Conservation (phyloP, 2,113 vertebrate species). For the Aix galericulata region DNA sequence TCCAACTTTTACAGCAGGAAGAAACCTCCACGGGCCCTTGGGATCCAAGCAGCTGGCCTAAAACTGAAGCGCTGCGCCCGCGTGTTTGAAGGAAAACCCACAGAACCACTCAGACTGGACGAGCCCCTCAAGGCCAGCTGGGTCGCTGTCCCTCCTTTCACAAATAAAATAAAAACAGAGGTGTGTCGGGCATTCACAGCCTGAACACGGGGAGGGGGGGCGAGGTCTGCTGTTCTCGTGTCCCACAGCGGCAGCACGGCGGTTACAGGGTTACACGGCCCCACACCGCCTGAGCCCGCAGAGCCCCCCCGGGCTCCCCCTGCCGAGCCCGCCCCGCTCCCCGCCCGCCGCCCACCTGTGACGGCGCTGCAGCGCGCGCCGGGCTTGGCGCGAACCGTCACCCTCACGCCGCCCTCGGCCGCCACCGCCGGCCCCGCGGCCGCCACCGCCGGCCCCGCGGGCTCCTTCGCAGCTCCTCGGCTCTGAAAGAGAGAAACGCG, state of each 20-base stretch:
- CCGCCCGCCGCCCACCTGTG: slow-evolving; percentile 16
- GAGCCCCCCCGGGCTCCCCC: no score
- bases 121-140: no score
- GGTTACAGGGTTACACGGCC: no score
- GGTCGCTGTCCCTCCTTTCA: no score
- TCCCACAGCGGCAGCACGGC: no score
- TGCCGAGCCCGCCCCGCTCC: no score
- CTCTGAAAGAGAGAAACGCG: background rate
- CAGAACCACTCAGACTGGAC: no score
- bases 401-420: slow-evolving; percentile 72
- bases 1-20: rapidly evolving
- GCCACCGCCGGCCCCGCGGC: background rate
- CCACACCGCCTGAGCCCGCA: no score
- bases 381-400: slow-evolving; percentile 87
- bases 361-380: slow-evolving; percentile 81
- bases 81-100: rapidly evolving
- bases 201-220: no score
- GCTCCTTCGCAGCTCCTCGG: background rate
- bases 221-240: no score
- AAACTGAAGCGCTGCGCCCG: rapidly evolving
- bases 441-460: background rate
- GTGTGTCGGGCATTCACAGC: no score
- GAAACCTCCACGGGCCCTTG: rapidly evolving
- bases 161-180: no score
- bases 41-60: rapidly evolving